Conservation (phyloP, 2,113 vertebrate genomes). For the cattle (Bos taurus) region ARS-UCD2.0 NC_037335.1:62804001-62804500, state of each 20-base stretch:
- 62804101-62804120: neutral
- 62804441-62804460: neutral
- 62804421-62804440: neutral
- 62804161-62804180: neutral
- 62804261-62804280: rapidly evolving
- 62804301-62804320: neutral
- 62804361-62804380: neutral
- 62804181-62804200: neutral
- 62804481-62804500: neutral
- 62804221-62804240: too few species aligned
- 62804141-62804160: neutral
- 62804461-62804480: neutral
- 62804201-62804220: neutral
- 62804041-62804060: neutral
- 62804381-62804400: neutral
- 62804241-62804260: neutral
- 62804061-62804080: neutral
- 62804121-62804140: neutral
- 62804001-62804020: neutral
- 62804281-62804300: neutral
- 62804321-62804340: neutral
- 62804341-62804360: neutral
- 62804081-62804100: neutral
- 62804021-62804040: neutral
- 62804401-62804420: neutral